Conservation (phyloP, 2,888 invertebrate genomes). For the Ryuthela nishihirai region DNA sequence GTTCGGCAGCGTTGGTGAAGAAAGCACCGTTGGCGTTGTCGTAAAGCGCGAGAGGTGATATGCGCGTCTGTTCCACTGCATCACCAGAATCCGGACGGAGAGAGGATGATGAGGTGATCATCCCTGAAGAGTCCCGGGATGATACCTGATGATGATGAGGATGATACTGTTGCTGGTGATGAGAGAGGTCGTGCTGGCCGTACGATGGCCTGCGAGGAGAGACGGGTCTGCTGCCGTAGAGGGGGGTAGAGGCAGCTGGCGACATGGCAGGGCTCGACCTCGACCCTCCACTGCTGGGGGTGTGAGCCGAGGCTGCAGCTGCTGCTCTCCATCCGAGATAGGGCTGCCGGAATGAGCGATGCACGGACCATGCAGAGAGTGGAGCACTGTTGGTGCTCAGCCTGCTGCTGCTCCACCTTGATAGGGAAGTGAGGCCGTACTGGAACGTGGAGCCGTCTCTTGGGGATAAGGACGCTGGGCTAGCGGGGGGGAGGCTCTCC, state of each 20-base stretch:
- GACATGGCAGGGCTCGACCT: conserved; percentile 22
- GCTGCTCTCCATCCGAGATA: conserved; percentile 39
- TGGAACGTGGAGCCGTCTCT: conserved; percentile 28
- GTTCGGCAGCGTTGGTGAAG: conserved; percentile 21
- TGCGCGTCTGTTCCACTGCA: conserved; percentile 9
- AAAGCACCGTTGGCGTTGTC: conserved; percentile 27
- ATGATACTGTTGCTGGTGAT: conserved; percentile 18
- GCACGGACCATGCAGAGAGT: conserved; percentile 43
- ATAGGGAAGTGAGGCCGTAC: conserved; percentile 25
- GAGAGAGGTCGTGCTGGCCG: conserved; percentile 25
- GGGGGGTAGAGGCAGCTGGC: conserved; percentile 27
- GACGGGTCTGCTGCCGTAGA: conserved; percentile 32
- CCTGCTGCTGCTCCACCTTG: conserved; percentile 57
- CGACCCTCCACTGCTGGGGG: conserved; percentile 12
- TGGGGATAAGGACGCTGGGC: conserved; percentile 52
- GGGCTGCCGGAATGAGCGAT: conserved; percentile 39
- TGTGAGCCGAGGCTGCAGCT: conserved; percentile 15
- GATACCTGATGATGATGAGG: background rate
- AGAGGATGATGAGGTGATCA: conserved; percentile 28
- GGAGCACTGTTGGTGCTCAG: conserved; percentile 62
- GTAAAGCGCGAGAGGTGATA: conserved; percentile 26
- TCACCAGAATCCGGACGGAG: conserved; percentile 26
- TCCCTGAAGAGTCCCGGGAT: background rate
- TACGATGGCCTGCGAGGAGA: conserved; percentile 32
- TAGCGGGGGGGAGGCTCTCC: conserved; percentile 50